These are phyloP conservation scores for Varanus komodoensis DNA, from an alignment of 2,113 vertebrate genomes.

Conservation along the genomic window DNA sequence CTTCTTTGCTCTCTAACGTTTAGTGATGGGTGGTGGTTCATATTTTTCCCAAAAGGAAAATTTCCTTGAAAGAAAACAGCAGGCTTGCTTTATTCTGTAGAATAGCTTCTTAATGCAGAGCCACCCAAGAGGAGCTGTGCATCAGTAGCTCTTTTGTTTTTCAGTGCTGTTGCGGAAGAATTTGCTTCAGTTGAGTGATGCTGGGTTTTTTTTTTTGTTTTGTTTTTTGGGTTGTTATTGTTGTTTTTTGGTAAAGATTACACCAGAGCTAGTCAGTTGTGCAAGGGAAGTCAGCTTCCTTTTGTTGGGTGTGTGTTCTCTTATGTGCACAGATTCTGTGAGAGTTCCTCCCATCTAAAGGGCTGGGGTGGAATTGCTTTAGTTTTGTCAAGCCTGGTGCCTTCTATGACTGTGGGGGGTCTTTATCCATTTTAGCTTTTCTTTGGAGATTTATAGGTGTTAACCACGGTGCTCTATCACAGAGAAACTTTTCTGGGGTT, in stretches of 20 bases:
- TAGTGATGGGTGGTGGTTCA: background rate
- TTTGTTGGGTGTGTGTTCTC: constrained; percentile 45
- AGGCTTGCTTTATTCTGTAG: background rate
- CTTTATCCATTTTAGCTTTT: too few relatives aligned
- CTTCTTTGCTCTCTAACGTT: background rate
- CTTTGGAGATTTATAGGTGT: too few relatives aligned
- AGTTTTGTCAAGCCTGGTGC: too few relatives aligned
- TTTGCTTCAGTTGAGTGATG: background rate
- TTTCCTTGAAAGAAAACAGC: background rate
- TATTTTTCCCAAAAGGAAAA: background rate
- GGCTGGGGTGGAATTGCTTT: background rate
- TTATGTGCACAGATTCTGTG: constrained; percentile 9
- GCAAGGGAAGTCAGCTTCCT: constrained; percentile 58
- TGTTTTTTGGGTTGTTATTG: too few relatives aligned
- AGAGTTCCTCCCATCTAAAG: background rate
- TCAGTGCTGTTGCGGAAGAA: background rate
- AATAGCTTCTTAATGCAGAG: background rate
- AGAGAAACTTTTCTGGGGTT: too few relatives aligned
- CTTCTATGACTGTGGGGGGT: too few relatives aligned
- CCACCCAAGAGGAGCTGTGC: too few relatives aligned
- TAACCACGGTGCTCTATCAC: too few relatives aligned
- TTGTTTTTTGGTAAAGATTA: constrained; percentile 12
- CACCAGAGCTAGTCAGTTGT: constrained; percentile 37
- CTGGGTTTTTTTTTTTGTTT: background rate
- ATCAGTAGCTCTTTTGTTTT: background rate